phyloP scores from a whole-genome alignment of 2,888 invertebrate species.

The Encarsia formosa region DNA sequence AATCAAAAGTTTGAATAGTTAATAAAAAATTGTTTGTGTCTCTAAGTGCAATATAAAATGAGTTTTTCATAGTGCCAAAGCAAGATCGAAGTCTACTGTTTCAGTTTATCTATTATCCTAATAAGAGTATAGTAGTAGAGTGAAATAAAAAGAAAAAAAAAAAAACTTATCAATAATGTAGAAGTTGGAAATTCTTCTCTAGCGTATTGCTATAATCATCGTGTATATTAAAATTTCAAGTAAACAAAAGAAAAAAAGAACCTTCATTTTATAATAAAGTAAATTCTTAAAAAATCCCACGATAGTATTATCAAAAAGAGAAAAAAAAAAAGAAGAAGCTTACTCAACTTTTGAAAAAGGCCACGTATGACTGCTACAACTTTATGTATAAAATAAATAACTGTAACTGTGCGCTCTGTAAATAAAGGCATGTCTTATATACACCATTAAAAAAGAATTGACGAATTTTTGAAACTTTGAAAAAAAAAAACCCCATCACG shows the following conservation, averaged over 20 bases:
- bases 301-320: too few species aligned
- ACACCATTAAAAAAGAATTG: slow-evolving; percentile 23
- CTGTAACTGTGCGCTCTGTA: slow-evolving; percentile 30
- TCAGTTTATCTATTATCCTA: slow-evolving; percentile 28
- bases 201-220: slow-evolving; percentile 24
- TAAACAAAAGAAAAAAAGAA: slow-evolving; percentile 1
- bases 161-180: slow-evolving; percentile 18
- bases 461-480: too few species aligned
- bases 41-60: slow-evolving; percentile 28
- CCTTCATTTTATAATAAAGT: slow-evolving; percentile 24
- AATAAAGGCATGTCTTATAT: slow-evolving; percentile 32
- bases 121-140: slow-evolving; percentile 27
- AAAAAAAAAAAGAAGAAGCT: slow-evolving; percentile 9
- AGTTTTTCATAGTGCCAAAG: slow-evolving; percentile 30
- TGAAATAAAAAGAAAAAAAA: slow-evolving; percentile 10
- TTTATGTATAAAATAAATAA: slow-evolving; percentile 29
- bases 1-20: slow-evolving; percentile 21
- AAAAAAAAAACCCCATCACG: too few species aligned
- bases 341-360: slow-evolving; percentile 23
- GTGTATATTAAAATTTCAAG: slow-evolving; percentile 24
- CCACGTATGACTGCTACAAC: slow-evolving; percentile 28
- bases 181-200: slow-evolving; percentile 18
- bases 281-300: too few species aligned
- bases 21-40: slow-evolving; percentile 18
- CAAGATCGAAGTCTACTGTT: slow-evolving; percentile 27